These are phyloP conservation scores for Athalia rosae DNA, from an alignment of 2,888 invertebrate genomes.

Conservation along the genomic window DNA sequence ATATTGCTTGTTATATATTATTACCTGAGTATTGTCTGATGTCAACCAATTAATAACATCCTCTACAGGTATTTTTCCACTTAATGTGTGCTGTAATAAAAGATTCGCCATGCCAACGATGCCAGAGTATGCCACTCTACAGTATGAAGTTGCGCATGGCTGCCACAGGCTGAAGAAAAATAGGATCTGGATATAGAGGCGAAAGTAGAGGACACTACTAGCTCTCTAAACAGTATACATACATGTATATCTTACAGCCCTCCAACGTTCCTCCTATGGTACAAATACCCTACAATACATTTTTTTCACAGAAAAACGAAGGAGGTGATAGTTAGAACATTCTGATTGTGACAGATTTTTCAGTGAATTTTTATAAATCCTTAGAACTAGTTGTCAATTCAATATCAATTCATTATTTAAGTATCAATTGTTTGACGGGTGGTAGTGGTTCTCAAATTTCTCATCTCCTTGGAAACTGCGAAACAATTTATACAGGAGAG, in stretches of 20 bases:
- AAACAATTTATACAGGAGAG: constrained; percentile 35
- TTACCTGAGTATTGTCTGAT: constrained; percentile 57
- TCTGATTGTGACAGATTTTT: background rate
- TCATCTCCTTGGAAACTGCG: constrained; percentile 33
- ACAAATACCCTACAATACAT: background rate
- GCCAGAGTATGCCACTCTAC: constrained; percentile 9
- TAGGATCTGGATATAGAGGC: too few relatives aligned
- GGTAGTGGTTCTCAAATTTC: constrained; percentile 15
- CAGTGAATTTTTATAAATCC: background rate
- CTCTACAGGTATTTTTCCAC: constrained; percentile 54
- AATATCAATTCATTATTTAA: background rate
- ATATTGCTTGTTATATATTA: constrained; percentile 32
- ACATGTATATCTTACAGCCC: too few relatives aligned
- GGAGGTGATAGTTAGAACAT: background rate
- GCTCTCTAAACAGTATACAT: too few relatives aligned
- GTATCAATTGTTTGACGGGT: background rate
- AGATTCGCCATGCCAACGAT: constrained; percentile 54
- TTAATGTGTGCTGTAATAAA: constrained; percentile 56
- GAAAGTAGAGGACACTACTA: too few relatives aligned
- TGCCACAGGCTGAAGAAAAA: too few relatives aligned
- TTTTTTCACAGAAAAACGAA: background rate
- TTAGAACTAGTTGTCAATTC: background rate
- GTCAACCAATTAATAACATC: constrained; percentile 59
- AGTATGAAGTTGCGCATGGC: background rate
- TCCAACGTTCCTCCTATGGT: background rate